Base-by-base conservation (phyloP, 1,140 invertebrate genomes). In the Diachasmimorpha longicaudata region DNA sequence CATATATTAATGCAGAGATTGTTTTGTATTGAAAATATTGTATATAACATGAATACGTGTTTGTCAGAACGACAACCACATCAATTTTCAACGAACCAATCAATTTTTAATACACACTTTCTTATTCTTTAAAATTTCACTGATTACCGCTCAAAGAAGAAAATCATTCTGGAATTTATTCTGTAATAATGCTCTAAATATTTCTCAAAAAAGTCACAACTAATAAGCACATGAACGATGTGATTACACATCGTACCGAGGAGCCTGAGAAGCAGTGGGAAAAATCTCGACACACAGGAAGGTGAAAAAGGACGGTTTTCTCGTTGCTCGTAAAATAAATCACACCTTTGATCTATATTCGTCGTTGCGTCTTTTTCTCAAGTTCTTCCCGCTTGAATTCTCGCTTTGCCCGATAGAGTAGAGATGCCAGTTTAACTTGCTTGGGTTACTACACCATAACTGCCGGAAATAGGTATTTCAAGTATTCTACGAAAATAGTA, bases 291-390 rank as follows among this genome's bases (percentile, higher is more conserved):
- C 31, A 42, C 39, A 21, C 58, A 72, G 39, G 23, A 13, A 67
- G 25, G 16, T 63, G 36, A 42, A 70, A 69, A 36, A 23, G 52
- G 55, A 71, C 23, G 63, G 63, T 21, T 67, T 72, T 63, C 23
- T 74, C 68, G 78, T 31, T 78, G 79, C 86, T 87, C 84, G 83
- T 86, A 83, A 87, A 86, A 82, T 83, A 83, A 82, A 84, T 87
- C 81, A 85, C 78, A 83, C 81, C 85, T 87, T 87, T 87, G 85
- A 87, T 86, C 86, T 86, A 87, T 86, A 87, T 87, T 86, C 80
- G 79, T 79, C 74, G 25, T 44, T 31, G 31, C 31, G n/a, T 36
- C 14, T 52, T 73, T 36, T 73, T 21, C 36, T 10, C 16, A 0
- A 63, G 4, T 63, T 63, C 48, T 55, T 55, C 9, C 48, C n/a